phyloP scores from a whole-genome alignment of 2,888 invertebrate species.

The Mycalesis mineus region DNA sequence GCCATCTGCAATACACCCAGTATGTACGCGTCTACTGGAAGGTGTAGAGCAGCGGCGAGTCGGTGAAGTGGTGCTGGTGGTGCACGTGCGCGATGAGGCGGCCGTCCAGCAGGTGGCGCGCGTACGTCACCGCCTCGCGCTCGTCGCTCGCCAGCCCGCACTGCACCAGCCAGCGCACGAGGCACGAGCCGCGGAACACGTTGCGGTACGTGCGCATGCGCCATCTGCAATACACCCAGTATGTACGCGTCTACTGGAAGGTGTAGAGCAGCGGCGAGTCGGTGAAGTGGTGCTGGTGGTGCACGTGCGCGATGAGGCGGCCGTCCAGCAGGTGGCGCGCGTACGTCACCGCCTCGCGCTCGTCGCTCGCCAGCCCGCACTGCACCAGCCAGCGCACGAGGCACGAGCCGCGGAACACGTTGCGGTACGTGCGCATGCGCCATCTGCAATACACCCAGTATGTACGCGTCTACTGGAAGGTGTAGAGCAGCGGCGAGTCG shows the following conservation, averaged over 20 bases:
- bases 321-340: constrained; percentile 91
- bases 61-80: too few species aligned
- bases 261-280: constrained; percentile 86
- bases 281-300: too few species aligned
- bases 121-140: constrained; percentile 88
- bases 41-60: constrained; percentile 86
- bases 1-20: too few species aligned
- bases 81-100: constrained; percentile 78
- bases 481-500: constrained; percentile 89
- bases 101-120: constrained; percentile 89
- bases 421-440: too few species aligned
- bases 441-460: too few species aligned
- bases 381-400: constrained; percentile 92
- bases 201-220: too few species aligned
- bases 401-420: constrained; percentile 85
- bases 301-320: constrained; percentile 78
- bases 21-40: constrained; percentile 66
- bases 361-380: constrained; percentile 87
- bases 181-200: constrained; percentile 86
- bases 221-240: too few species aligned
- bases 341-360: constrained; percentile 88
- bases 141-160: constrained; percentile 89
- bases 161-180: constrained; percentile 91
- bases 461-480: constrained; percentile 70
- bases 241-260: constrained; percentile 66